Evolutionary conservation across 2,888 invertebrate genomes (phyloP), one percentile per base, ranked within the genome.

Genomic region (Synanthedon tipuliformis): DNA sequence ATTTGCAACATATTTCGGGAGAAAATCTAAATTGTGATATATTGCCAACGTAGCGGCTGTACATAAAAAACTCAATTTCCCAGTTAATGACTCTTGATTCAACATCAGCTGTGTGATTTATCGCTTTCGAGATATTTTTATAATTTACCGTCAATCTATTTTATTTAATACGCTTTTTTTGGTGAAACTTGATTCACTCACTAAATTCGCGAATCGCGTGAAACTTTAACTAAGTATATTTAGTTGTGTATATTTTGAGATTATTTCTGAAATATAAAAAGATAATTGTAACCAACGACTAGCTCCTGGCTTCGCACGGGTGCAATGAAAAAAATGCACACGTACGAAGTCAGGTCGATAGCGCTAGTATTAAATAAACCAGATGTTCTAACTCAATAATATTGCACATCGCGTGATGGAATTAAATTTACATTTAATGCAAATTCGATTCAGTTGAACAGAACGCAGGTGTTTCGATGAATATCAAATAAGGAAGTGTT

Each of bases 81-180:
- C 5, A 51, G 41, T 49, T 52, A 52, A 51, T 48, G 48, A 52
- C 49, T 41, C 45, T 50, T 54, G 52, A 55, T 52, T 52, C 52
- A 55, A 50, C 50, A 48, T 50, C 27, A 52, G 11, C 23, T n/a
- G 48, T 55, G 55, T 55, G 55, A 55, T 55, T 55, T 55, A 55
- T 55, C 27, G 52, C 50, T 51, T 40, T 12, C 11, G 15, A 41
- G 45, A 53, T 53, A 34, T 53, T 53, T 52, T 45, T 15, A 15
- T 15, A 15, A 45, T 45, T 45, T 15, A 45, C 15, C 15, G n/a
- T 45, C 45, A 45, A 45, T 45, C 45, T 45, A 45, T 45, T 45
- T 45, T 45, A 13, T 45, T 13, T 45, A 7, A 12, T 45, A 15
- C 45, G n/a, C 4, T 45, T 45, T 45, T 45, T 45, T 45, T n/a